Conservation (phyloP, 2,113 vertebrate genomes). For the Phasianus colchicus region DNA sequence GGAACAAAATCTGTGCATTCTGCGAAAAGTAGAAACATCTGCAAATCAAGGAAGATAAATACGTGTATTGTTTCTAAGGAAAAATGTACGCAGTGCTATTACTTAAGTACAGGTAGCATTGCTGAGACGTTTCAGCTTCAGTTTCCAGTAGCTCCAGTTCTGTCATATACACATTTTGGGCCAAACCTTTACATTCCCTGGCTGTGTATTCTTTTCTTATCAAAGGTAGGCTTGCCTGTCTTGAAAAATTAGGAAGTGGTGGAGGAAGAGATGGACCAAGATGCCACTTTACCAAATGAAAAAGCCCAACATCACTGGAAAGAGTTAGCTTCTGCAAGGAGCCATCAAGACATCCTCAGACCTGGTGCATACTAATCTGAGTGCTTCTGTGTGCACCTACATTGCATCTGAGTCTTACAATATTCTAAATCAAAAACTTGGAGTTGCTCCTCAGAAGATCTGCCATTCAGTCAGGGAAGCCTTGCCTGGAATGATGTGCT, state of each 20-base stretch:
- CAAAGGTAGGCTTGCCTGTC: neutral
- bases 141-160: neutral
- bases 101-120: neutral
- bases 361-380: neutral
- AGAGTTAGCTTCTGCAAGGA: neutral
- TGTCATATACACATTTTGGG: neutral
- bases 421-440: neutral
- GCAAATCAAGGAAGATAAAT: conserved; percentile 9
- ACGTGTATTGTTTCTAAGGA: neutral
- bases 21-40: conserved; percentile 30
- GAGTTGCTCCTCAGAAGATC: neutral
- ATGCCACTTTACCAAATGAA: neutral
- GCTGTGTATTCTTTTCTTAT: neutral
- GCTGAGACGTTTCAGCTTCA: neutral
- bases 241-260: neutral
- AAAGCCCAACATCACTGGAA: neutral
- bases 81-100: neutral
- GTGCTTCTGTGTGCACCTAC: neutral
- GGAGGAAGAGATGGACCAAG: neutral
- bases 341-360: neutral
- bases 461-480: neutral
- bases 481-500: neutral
- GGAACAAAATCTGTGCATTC: neutral
- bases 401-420: neutral
- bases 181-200: neutral